phyloP scores from a whole-genome alignment of 2,888 invertebrate species.

The Punctoribates punctum region DNA sequence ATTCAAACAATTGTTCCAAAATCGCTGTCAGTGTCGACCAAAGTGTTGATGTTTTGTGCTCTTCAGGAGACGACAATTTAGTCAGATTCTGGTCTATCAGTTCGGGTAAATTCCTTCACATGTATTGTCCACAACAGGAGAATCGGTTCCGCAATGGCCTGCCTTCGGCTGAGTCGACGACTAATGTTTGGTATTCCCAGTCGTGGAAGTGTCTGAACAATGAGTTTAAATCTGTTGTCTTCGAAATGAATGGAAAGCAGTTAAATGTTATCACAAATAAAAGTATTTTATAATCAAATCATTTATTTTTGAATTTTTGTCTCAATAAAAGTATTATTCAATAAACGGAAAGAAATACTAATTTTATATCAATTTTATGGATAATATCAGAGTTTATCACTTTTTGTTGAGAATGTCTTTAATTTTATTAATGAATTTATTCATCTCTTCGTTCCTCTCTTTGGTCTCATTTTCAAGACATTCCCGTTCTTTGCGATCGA shows the following conservation, averaged over 20 bases:
- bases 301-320: too few relatives aligned
- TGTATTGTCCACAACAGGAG: not conserved
- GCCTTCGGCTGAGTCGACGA: not conserved
- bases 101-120: slow-evolving; percentile 42
- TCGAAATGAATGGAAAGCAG: not conserved
- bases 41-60: slow-evolving; percentile 43
- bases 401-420: too few relatives aligned
- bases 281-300: too few relatives aligned
- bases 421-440: too few relatives aligned
- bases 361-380: too few relatives aligned
- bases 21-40: slow-evolving; percentile 44
- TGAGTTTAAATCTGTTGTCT: not conserved
- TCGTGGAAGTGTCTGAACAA: slow-evolving; percentile 12
- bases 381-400: too few relatives aligned
- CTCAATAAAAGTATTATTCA: too few relatives aligned
- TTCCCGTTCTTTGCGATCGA: too few relatives aligned
- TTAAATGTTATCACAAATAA: not conserved
- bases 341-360: too few relatives aligned
- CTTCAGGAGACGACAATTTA: slow-evolving; percentile 45
- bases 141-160: not conserved
- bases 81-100: slow-evolving; percentile 45
- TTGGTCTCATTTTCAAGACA: too few relatives aligned
- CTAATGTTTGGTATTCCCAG: not conserved
- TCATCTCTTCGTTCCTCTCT: too few relatives aligned
- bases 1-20: slow-evolving; percentile 43